phyloP scores from a whole-genome alignment of 2,797 vertebrate genomes.

The Enoplosus armatus region DNA sequence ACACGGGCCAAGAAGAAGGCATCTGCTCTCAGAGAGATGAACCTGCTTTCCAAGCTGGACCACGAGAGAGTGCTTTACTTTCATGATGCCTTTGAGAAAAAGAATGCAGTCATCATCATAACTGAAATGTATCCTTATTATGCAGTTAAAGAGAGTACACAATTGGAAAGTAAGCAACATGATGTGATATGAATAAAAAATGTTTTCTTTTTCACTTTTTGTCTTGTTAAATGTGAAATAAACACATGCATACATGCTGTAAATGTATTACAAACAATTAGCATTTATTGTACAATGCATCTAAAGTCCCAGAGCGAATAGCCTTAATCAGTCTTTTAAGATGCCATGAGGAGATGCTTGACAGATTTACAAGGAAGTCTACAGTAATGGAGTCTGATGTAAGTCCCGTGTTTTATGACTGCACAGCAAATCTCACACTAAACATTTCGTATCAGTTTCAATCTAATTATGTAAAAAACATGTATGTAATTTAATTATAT shows the following conservation, averaged over 20 bases:
- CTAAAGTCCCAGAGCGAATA: conserved; percentile 27
- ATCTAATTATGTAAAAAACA: neutral
- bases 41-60: conserved; percentile 92
- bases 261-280: neutral
- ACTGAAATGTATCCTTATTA: conserved; percentile 94
- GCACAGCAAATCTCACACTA: neutral
- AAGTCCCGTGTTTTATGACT: conserved; percentile 65
- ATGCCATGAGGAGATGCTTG: conserved; percentile 95
- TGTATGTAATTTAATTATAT: neutral
- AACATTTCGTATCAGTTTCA: neutral
- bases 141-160: neutral
- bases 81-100: conserved; percentile 97
- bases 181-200: neutral
- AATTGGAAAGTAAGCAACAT: neutral
- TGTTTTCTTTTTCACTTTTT: neutral
- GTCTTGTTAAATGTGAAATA: neutral
- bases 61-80: conserved; percentile 94
- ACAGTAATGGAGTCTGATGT: conserved; percentile 94
- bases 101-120: conserved; percentile 92
- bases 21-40: conserved; percentile 90
- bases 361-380: conserved; percentile 91
- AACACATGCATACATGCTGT: neutral
- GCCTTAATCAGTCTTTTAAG: conserved; percentile 87
- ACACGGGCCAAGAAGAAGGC: conserved; percentile 91
- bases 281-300: neutral